phyloP scores from a whole-genome alignment of 2,113 vertebrate species.

The Coturnix japonica region DNA sequence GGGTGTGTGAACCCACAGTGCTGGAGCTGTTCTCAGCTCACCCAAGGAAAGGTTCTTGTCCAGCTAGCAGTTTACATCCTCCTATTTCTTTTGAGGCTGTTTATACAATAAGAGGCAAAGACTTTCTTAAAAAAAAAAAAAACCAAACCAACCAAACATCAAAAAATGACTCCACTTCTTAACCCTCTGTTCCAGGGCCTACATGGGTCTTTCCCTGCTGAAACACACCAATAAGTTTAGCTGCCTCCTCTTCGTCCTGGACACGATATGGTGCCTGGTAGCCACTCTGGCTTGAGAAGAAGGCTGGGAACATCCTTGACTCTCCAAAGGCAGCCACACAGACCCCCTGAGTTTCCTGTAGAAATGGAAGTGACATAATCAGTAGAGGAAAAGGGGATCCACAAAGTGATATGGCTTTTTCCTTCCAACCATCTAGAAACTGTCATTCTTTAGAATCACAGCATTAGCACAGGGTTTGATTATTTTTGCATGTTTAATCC shows the following conservation, averaged over 20 bases:
- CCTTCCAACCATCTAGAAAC: background rate
- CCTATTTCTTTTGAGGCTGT: background rate
- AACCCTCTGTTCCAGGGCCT: background rate
- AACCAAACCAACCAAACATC: background rate
- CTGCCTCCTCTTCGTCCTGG: constrained; percentile 82
- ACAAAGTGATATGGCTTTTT: background rate
- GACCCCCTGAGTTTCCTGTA: constrained; percentile 90
- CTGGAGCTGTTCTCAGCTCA: background rate
- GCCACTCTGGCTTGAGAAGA: constrained; percentile 85
- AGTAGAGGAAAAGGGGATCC: background rate
- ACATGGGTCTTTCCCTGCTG: background rate
- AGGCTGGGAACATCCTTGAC: constrained; percentile 86
- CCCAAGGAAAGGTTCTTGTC: background rate
- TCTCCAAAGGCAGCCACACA: constrained; percentile 88
- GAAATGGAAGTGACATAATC: background rate
- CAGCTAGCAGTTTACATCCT: background rate
- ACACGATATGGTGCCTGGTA: constrained; percentile 83
- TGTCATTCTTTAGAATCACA: background rate
- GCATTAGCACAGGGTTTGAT: background rate
- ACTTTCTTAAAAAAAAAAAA: background rate
- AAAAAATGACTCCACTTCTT: background rate
- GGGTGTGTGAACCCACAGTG: background rate
- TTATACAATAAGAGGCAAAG: background rate
- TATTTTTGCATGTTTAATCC: background rate
- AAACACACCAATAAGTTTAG: constrained; percentile 85